Evolutionary conservation across 2,888 invertebrate species (phyloP), one percentile per base, ranked within the genome.

Genomic region (Germaria angustata): DNA sequence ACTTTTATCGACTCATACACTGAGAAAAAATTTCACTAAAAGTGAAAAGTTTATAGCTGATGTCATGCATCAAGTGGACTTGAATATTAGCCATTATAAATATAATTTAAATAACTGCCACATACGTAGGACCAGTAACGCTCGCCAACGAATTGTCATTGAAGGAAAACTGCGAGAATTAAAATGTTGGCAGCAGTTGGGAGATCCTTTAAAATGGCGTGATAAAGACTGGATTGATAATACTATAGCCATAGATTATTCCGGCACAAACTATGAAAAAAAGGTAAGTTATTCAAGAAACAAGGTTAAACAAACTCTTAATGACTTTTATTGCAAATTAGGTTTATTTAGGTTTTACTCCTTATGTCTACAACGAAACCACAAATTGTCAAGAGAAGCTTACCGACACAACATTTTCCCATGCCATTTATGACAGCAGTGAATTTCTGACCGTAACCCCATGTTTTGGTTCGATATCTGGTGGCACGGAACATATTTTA

Each of bases 301-400:
- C 11, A 2, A 24, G 22, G 24, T 51, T 34, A 39, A 5, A 7
- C 2, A 41, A 28, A 13, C 5, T 22, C 6, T 57, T 28, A 28
- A 28, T 28, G 6, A 6, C 6, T 28, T 6, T 28, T 3, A 9
- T 41, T 34, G 28, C 2, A 11, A 59, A 32, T 6, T 17, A 80
- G 79, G 59, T 80, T 4, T 73, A 80, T 36, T 17, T 73, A 6
- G 79, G 59, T 5, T 66, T 80, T 17, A 80, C 73, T 9, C 41
- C 61, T 8, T 73, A 66, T 20, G 20, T 36, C 9, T 36, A 53
- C 1, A 49, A 72, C 49, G 15, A 8, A 11, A 9, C 0, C 28
- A 41, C 8, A 0, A 53, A 61, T 17, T 49, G 41, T 13, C 13
- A 36, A n/a, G 20, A 28, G n/a, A 24, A 41, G 13, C 32, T 59